A percentile compares a stretch with the other conserved stretches of the same genome.
Conservation (phyloP, 2,113 vertebrate genomes). For the Ptilorrhoa leucosticta region DNA sequence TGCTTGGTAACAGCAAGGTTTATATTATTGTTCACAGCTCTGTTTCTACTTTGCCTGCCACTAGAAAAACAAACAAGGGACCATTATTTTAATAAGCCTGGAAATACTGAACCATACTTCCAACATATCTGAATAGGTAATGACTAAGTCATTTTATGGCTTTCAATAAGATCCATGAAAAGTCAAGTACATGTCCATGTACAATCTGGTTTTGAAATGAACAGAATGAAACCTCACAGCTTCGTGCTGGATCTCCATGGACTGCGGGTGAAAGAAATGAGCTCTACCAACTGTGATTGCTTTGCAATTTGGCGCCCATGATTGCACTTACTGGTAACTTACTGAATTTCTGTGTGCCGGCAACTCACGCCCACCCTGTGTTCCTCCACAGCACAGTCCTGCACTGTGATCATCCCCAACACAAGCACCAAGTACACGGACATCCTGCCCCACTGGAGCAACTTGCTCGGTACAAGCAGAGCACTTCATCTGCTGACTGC, state of each 20-base stretch:
- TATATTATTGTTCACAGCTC: conserved; percentile 10
- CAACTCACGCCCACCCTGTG: not conserved
- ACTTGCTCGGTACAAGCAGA: not conserved
- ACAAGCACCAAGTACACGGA: rapidly evolving
- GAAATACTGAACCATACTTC: not conserved
- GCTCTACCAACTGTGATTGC: not conserved
- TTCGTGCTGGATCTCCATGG: not conserved
- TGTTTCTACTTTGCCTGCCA: not conserved
- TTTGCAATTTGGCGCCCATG: not conserved
- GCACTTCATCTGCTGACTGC: not conserved
- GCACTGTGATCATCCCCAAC: not conserved
- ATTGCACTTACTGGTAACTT: not conserved
- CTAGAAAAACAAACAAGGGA: conserved; percentile 18
- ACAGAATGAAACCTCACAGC: not conserved
- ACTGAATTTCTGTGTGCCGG: not conserved
- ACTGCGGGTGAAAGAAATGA: not conserved
- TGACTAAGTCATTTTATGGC: not conserved
- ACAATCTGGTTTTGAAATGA: not conserved
- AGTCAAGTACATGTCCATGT: not conserved
- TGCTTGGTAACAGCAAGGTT: not conserved
- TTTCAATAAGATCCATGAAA: not conserved
- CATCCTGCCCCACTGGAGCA: not conserved
- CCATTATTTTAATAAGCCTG: not conserved
- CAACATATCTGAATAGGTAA: not conserved
- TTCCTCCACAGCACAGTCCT: not conserved